Conservation (phyloP, 2,888 invertebrate genomes). For the Xestia ashworthii region DNA sequence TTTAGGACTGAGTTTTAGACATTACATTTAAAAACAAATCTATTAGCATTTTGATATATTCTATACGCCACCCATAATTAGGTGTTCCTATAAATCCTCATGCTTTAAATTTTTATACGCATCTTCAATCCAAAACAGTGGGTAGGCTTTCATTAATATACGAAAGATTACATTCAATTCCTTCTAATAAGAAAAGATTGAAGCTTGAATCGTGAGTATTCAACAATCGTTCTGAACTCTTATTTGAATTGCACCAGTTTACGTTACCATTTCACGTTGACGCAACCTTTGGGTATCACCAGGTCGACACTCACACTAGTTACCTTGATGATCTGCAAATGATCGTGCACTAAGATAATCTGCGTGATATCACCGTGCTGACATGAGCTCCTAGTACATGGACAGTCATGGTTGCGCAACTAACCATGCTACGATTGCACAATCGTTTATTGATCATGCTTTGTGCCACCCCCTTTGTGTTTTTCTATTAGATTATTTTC, state of each 20-base stretch:
- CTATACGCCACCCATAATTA: no score
- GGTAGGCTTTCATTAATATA: no score
- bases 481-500: conserved; percentile 2
- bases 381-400: conserved; percentile 17
- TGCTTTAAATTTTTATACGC: no score
- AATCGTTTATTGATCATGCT: conserved; percentile 52
- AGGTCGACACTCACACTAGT: conserved; percentile 4
- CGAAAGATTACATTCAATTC: no score
- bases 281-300: background rate
- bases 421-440: conserved; percentile 49
- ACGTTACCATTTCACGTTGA: background rate
- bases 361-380: conserved; percentile 28
- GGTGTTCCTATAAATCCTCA: no score
- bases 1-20: background rate
- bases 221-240: background rate
- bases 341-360: conserved; percentile 18
- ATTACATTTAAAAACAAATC: background rate
- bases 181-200: no score
- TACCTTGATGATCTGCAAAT: conserved; percentile 17
- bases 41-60: no score
- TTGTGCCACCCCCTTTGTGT: conserved; percentile 15
- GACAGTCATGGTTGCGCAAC: conserved; percentile 54
- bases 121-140: no score
- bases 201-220: background rate
- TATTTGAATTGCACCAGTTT: background rate